Evolutionary conservation across 2,797 vertebrate genomes (phyloP).

Genomic region (Manis pentadactyla): DNA sequence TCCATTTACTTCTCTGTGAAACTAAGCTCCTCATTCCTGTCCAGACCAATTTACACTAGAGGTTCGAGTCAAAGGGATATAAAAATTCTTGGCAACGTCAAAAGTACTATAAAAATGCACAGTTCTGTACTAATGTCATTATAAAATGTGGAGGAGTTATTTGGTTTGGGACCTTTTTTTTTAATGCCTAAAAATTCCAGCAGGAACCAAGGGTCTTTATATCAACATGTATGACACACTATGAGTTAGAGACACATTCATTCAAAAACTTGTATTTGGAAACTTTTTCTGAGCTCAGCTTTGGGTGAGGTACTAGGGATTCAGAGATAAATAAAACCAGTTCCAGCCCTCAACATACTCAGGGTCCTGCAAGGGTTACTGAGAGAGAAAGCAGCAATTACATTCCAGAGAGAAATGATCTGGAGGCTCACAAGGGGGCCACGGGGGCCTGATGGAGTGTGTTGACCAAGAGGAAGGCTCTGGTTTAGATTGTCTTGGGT

Average conservation of each 20-base stretch:
- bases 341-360: neutral
- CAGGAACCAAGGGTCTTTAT: conserved; percentile 18
- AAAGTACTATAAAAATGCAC: conserved; percentile 42
- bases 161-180: conserved; percentile 30
- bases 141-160: conserved; percentile 51
- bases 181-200: neutral
- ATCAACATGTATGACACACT: neutral
- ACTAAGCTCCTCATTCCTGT: neutral
- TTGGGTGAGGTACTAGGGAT: neutral
- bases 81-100: conserved; percentile 35
- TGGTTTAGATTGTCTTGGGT: neutral
- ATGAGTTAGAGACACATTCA: neutral
- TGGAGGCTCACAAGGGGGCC: accelerated
- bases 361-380: neutral
- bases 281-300: neutral
- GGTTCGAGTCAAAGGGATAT: conserved; percentile 36
- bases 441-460: accelerated
- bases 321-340: conserved; percentile 11
- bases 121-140: neutral
- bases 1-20: neutral
- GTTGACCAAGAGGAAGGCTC: neutral
- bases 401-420: neutral
- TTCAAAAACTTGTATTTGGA: conserved; percentile 39
- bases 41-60: neutral
- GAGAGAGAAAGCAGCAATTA: neutral